These are phyloP conservation scores for Microtus montanus DNA, from an alignment of 2,113 vertebrate species.

Conservation along the genomic window DNA sequence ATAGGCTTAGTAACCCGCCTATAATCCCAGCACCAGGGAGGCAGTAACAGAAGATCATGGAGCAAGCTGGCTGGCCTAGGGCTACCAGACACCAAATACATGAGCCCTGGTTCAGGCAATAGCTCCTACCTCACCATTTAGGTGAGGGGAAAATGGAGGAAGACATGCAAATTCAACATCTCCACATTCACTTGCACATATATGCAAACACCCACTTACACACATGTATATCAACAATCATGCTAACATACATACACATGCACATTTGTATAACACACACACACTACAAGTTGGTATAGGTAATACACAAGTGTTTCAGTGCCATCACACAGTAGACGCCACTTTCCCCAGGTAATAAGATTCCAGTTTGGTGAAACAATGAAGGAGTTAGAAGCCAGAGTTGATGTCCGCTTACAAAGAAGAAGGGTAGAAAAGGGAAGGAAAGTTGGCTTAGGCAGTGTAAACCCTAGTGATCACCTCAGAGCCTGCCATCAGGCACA, in stretches of 20 bases:
- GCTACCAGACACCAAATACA: not conserved
- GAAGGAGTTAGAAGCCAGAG: not conserved
- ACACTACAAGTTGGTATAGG: not conserved
- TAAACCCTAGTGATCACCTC: not conserved
- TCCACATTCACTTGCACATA: not conserved
- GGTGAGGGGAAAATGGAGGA: not conserved
- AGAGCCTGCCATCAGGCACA: slow-evolving; percentile 1
- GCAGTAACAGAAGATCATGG: not conserved
- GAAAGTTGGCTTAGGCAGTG: not conserved
- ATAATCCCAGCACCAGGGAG: not conserved
- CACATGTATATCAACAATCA: not conserved
- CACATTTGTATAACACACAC: not conserved
- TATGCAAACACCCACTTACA: not conserved
- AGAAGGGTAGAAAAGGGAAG: not conserved
- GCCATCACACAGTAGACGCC: not conserved
- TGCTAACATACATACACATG: no score
- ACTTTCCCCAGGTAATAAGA: not conserved
- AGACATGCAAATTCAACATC: not conserved
- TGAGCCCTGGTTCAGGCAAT: not conserved
- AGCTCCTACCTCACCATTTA: not conserved
- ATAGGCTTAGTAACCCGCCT: not conserved
- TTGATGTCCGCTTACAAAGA: not conserved
- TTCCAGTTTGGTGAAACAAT: not conserved
- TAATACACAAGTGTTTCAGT: not conserved
- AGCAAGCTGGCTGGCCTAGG: not conserved